phyloP scores from a whole-genome alignment of 2,888 invertebrate species.

The Priocnemis perturbator region DNA sequence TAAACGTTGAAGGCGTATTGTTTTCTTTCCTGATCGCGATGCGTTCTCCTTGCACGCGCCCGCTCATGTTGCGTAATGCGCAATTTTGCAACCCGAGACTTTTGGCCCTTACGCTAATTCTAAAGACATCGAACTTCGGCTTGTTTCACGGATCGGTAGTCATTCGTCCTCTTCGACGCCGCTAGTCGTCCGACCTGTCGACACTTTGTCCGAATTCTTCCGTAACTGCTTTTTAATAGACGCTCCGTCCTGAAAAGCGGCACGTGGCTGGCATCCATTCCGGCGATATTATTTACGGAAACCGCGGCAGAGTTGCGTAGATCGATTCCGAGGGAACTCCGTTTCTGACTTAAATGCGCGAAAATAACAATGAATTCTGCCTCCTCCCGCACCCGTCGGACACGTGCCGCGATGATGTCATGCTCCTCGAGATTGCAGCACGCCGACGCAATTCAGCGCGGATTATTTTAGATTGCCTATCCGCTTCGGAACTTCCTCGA shows the following conservation, averaged over 20 bases:
- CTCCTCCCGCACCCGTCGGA: conserved; percentile 8
- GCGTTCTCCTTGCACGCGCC: too few relatives aligned
- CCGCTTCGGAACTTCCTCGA: too few relatives aligned
- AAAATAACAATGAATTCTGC: conserved; percentile 21
- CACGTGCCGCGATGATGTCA: conserved; percentile 23
- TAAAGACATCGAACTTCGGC: too few relatives aligned
- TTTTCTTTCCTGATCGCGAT: too few relatives aligned
- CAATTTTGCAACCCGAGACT: too few relatives aligned
- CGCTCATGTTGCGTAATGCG: too few relatives aligned
- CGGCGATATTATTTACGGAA: conserved; percentile 22
- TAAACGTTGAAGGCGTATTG: too few relatives aligned
- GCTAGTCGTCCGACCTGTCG: background rate
- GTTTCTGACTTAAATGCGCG: conserved; percentile 6
- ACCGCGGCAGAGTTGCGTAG: background rate
- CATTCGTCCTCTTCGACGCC: background rate
- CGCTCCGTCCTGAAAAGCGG: conserved; percentile 8
- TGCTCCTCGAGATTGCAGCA: conserved; percentile 26
- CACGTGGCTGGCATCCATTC: conserved; percentile 10
- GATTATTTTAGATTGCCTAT: too few relatives aligned
- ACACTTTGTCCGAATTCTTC: conserved; percentile 6
- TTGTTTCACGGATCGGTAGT: too few relatives aligned
- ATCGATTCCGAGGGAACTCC: conserved; percentile 5
- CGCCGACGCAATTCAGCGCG: background rate
- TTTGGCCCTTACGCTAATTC: too few relatives aligned
- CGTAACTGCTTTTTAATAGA: conserved; percentile 22